Evolutionary conservation across 2,113 vertebrate genomes (phyloP), one percentile per base, ranked within the genome.

Genomic region (Fulica atra): DNA sequence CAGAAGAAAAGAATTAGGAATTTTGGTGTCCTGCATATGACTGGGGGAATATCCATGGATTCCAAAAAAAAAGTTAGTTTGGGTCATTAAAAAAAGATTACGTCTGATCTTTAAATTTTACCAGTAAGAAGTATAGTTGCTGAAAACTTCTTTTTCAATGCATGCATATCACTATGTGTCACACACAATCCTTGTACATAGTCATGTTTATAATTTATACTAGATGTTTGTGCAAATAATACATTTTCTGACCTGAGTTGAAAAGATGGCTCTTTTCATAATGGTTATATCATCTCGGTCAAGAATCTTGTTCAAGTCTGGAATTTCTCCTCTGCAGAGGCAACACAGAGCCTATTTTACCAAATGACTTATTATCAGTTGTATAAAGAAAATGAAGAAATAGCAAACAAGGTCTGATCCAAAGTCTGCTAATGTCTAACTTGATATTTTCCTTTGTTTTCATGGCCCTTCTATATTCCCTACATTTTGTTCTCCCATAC

Each of bases 201-300:
- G 59, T 57, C 16, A 68, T 23, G 13, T 21, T 86, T 46, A 64
- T 59, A 11, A 56, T 83, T 69, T 63, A 44, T 65, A 73, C 10
- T 17, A 28, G 13, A n/a, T 16, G 17, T 18, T 61, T 29, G 35
- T 50, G 25, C 33, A 74, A 93, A 36, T 20, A 88, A 70, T 6
- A 35, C 3, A 24, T 59, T 88, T 86, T 82, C 92, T 88, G 97
- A 99, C 99, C 99, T 99, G 99, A 60, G 99, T 99, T 79, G 99
- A 99, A 81, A 98, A 99, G 93, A 99, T 99, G 93, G 99, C 99
- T 96, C 99, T 98, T 97, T 99, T 99, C 99, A 99, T 99, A 63
- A 99, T 98, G 48, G 99, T 99, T 96, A 99, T 93, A 96, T 99
- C 99, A 92, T 99, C 99, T 76, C 98, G 97, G 96, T 99, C 99